Evolutionary conservation across 2,113 vertebrate genomes (phyloP).

Genomic region (Sitta europaea): DNA sequence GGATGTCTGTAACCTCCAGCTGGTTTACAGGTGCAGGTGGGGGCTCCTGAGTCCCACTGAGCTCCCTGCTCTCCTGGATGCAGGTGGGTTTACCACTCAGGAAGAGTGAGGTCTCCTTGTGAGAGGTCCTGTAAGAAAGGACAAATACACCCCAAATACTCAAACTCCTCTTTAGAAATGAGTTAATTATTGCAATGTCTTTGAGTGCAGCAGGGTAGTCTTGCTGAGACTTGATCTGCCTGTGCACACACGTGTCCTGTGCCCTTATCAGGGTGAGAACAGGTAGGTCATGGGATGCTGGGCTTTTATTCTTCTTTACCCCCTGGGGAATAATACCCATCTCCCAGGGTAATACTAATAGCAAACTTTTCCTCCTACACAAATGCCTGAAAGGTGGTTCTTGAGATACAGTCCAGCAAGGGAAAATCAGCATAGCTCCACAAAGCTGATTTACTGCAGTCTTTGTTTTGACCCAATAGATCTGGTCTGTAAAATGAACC

Average conservation of each 20-base stretch:
- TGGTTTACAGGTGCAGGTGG: neutral
- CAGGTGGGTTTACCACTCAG: neutral
- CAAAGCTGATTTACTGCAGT: constrained; percentile 1
- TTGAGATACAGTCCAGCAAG: neutral
- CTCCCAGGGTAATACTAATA: neutral
- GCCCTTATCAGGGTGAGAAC: neutral
- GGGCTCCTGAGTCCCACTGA: neutral
- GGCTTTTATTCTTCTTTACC: neutral
- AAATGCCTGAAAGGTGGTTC: neutral
- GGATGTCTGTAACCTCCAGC: neutral
- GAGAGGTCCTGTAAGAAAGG: neutral
- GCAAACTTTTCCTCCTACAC: neutral
- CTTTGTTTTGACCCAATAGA: constrained; percentile 29
- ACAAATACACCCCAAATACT: neutral
- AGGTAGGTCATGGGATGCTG: neutral
- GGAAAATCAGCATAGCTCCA: neutral
- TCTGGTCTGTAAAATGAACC: neutral
- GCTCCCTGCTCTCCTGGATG: neutral
- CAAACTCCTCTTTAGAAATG: neutral
- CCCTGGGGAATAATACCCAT: neutral
- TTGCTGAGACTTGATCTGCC: neutral
- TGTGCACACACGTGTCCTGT: neutral
- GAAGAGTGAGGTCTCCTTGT: neutral
- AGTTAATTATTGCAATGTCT: neutral
- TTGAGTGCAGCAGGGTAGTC: neutral